Conservation (phyloP, 2,113 vertebrate species). For the Aphyosemion australe region DNA sequence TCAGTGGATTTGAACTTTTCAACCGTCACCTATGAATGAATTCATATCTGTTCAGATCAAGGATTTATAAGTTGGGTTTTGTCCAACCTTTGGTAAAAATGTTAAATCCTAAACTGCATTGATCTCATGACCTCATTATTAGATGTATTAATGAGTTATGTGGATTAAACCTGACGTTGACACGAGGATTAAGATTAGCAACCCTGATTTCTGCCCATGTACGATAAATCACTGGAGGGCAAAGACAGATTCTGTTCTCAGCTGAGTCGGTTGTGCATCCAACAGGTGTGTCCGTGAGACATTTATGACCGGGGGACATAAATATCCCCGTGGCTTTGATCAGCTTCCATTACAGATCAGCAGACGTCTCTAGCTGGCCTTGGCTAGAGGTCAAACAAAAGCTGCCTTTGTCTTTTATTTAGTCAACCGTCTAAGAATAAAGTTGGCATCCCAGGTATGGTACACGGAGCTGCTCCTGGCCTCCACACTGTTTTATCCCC, state of each 20-base stretch:
- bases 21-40: background rate
- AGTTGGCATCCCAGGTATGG: constrained; percentile 60
- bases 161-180: too few species aligned
- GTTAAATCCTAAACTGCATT: too few species aligned
- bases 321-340: constrained; percentile 59
- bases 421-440: constrained; percentile 69
- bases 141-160: too few species aligned
- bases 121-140: too few species aligned
- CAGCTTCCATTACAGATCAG: constrained; percentile 30
- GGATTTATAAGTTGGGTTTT: background rate
- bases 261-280: constrained; percentile 3
- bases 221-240: background rate
- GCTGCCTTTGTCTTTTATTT: constrained; percentile 59
- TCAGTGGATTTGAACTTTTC: background rate
- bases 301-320: constrained; percentile 48
- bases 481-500: constrained; percentile 4
- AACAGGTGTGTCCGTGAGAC: constrained; percentile 33
- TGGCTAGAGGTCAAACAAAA: constrained; percentile 42
- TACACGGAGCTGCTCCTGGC: constrained; percentile 15
- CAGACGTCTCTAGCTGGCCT: constrained; percentile 25
- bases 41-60: background rate
- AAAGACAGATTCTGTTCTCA: constrained; percentile 7
- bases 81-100: too few species aligned
- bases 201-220: background rate
- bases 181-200: background rate